Evolutionary conservation across 2,888 invertebrate genomes (phyloP), one percentile per base, ranked within the genome.

Genomic region (Parnassius glacialis): DNA sequence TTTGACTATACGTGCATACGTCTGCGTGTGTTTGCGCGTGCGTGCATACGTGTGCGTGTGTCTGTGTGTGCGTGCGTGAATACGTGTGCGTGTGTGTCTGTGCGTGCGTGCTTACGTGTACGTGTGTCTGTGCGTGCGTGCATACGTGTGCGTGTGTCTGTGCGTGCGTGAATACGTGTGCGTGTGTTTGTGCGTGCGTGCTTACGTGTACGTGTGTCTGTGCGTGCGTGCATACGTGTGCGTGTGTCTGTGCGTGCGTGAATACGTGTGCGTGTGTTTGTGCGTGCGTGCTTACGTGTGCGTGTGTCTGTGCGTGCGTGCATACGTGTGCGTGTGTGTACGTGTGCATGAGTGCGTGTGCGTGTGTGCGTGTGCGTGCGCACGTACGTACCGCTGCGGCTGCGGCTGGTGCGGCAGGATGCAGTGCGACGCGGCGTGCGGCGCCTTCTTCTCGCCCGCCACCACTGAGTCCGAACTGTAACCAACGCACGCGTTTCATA

Each of bases 391-490:
- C 57, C 62, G 57, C 45, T 51, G 58, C 54, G 57, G 70, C 42
- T 69, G 73, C 16, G 73, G 70, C 45, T 70, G 73, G 13, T 73
- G 70, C 57, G 74, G 76, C 34, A 65, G 65, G 20, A 68, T 72
- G 67, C 73, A 71, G 67, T 76, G 79, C 41, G 80, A 48, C 42
- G 79, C 72, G 41, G 78, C 75, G 64, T 65, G 76, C 50, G 74
- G 76, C 12, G 72, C 50, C 34, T 66, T 69, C 63, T 70, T 67
- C 59, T 79, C 83, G 48, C 71, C 66, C 65, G 80, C 71, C 68
- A 87, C 90, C 68, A 81, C 80, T 11, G 84, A 78, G 78, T 90
- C 90, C 2, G 90, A 90, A 67, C 87, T 89, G 75, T 20, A 12
- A 34, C 41, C 12, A 10, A 41, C 11, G 48, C 42, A 42, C 20